phyloP scores from a whole-genome alignment of 2,797 vertebrate genomes.

The Enteromius trimaculatus region DNA sequence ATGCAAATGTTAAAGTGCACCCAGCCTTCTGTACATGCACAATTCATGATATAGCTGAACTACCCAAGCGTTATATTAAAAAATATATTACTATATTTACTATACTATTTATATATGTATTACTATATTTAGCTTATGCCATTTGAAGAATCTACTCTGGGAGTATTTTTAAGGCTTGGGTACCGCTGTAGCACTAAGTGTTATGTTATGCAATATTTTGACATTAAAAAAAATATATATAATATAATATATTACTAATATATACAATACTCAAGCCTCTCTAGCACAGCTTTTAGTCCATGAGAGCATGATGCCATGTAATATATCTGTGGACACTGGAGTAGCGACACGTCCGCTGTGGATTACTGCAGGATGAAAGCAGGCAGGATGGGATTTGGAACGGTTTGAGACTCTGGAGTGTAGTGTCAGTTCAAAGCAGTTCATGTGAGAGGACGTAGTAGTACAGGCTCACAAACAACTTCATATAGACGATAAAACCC shows the following conservation, averaged over 20 bases:
- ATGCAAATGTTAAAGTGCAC: neutral
- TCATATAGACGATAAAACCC: slow-evolving; percentile 45
- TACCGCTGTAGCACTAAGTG: neutral
- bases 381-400: slow-evolving; percentile 45
- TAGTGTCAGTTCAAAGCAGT: slow-evolving; percentile 37
- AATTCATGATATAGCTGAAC: neutral
- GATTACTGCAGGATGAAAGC: slow-evolving; percentile 46
- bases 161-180: neutral
- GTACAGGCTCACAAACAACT: slow-evolving; percentile 5
- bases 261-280: neutral
- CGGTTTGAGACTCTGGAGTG: slow-evolving; percentile 40
- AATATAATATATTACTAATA: neutral
- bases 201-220: neutral
- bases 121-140: neutral
- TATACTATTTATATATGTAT: too few relatives aligned
- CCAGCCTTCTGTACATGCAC: neutral
- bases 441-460: slow-evolving; percentile 5
- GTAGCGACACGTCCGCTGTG: slow-evolving; percentile 12
- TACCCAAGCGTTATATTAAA: neutral
- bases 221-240: neutral
- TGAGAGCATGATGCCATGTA: slow-evolving; percentile 7
- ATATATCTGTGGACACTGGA: slow-evolving; percentile 28
- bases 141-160: neutral
- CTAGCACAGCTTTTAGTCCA: neutral
- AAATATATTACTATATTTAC: neutral